Evolutionary conservation across 2,888 invertebrate genomes (phyloP).

Genomic region (Minunthozetes semirufus): DNA sequence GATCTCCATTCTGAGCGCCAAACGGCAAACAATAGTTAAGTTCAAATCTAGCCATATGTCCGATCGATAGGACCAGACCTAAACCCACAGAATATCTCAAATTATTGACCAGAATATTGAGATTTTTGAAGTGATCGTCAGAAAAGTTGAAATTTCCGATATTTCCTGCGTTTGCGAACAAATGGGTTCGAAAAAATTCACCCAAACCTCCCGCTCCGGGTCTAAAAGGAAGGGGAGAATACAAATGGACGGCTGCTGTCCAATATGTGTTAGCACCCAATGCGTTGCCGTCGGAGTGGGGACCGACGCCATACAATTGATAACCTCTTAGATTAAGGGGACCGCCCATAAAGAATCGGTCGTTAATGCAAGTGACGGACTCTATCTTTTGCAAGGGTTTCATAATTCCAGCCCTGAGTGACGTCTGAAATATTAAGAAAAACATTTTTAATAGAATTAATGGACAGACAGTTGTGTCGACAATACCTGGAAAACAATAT

Average conservation of each 20-base stretch:
- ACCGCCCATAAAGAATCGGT: slow-evolving; percentile 80
- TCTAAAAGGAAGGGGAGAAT: slow-evolving; percentile 80
- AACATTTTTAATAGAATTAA: slow-evolving; percentile 48
- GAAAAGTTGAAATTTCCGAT: slow-evolving; percentile 55
- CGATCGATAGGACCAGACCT: slow-evolving; percentile 75
- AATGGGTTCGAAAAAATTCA: slow-evolving; percentile 76
- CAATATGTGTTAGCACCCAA: slow-evolving; percentile 64
- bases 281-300: slow-evolving; percentile 60
- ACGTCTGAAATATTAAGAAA: slow-evolving; percentile 40
- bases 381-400: slow-evolving; percentile 22
- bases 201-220: slow-evolving; percentile 70
- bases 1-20: slow-evolving; percentile 59
- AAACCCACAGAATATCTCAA: slow-evolving; percentile 67
- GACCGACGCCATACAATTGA: slow-evolving; percentile 75
- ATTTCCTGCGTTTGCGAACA: slow-evolving; percentile 82
- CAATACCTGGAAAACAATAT: too few relatives aligned
- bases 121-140: slow-evolving; percentile 45
- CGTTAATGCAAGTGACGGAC: slow-evolving; percentile 54
- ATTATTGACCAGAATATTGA: slow-evolving; percentile 45
- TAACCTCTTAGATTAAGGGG: slow-evolving; percentile 83
- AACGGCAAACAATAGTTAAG: slow-evolving; percentile 86
- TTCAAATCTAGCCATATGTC: slow-evolving; percentile 79
- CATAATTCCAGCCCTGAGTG: slow-evolving; percentile 31
- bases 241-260: slow-evolving; percentile 77
- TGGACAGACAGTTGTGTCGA: too few relatives aligned